Base-by-base conservation (phyloP, 2,888 invertebrate species). In the Hedychridium roseum region DNA sequence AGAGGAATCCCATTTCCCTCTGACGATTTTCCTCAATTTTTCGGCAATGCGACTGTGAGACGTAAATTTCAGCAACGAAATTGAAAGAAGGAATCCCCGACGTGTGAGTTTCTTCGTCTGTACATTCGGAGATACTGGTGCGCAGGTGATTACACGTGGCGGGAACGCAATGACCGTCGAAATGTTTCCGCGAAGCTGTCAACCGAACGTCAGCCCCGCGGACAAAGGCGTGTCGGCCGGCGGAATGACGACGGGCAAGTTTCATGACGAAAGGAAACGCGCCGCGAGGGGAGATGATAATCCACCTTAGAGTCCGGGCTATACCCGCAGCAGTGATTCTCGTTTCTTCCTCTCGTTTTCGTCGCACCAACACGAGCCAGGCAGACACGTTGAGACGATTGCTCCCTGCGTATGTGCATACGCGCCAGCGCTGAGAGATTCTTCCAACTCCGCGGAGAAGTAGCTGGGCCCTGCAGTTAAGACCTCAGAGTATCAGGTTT, bases 401-500 rank as follows among this genome's bases (percentile, higher is more conserved):
- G 14, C 36, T 36, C 11, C 15, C 16, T 14, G 32, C 14, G 16
- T 15, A 15, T n/a, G 16, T 15, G 14, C 5, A 15, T n/a, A 27
- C 2, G 14, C 21, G 41, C 23, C 7, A 42, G 32, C 48, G 52
- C 60, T 52, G 51, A 39, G 57, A 59, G 66, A 68, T 68, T 63
- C 17, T 37, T 60, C 63, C 68, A 60, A 51, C 59, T 67, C 59
- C 66, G 55, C 63, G 67, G 67, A 71, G n/a, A 71, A 11, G 67
- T 62, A 68, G 69, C 66, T 61, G 64, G 35, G 60, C 67, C 55
- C 60, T 59, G 66, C 68, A 71, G 73, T 73, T 73, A 71, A 73
- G 70, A 71, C 70, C 67, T 70, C 65, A 60, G 57, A 56, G 64
- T 71, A 71, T 71, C 68, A 70, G 59, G 66, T 70, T 72, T 72